Evolutionary conservation across 2,888 invertebrate species (phyloP), one percentile per base, ranked within the genome.

Genomic region (Petrolisthes manimaculis): DNA sequence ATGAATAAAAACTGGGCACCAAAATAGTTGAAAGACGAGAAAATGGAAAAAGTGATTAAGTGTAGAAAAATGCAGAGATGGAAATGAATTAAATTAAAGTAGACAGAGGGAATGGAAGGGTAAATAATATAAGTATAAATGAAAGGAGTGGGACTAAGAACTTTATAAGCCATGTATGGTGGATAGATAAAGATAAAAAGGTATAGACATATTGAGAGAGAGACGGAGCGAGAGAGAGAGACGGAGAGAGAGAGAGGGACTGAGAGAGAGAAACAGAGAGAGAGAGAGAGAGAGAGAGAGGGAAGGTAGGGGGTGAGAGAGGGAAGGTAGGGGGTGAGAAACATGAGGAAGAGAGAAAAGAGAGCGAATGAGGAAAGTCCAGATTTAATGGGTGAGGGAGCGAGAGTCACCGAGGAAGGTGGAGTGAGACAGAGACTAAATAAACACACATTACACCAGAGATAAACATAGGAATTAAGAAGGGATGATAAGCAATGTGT

Each of bases 101-200:
- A 78, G 78, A 78, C 54, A 78, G 78, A 78, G 53, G 55, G 78
- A 78, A 55, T 54, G 78, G 55, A 55, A 78, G 78, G 55, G 37
- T 37, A 37, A 37, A 37, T 37, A 55, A 78, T 53, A 78, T 53
- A 78, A 55, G 55, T 53, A 78, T 53, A 78, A 55, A 78, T 53
- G 55, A 55, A 78, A 55, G 55, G 53, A 78, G 78, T 37, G 75
- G 61, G 55, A 80, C 56, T 24, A 71, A 21, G 4, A 71, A 24
- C n/a, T n/a, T n/a, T n/a, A n/a, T n/a, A n/a, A n/a, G n/a, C n/a
- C n/a, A n/a, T 37, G 37, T 37, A 37, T 37, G 37, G 37, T 37
- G 2, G 37, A 37, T 24, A 78, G 51, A 8, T 9, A 67, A 18
- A 78, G 51, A 8, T 9, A 67, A 18, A 67, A 18, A 67, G 67